Evolutionary conservation across 2,888 invertebrate species (phyloP).

Genomic region (Flabesymbios commensalis): DNA sequence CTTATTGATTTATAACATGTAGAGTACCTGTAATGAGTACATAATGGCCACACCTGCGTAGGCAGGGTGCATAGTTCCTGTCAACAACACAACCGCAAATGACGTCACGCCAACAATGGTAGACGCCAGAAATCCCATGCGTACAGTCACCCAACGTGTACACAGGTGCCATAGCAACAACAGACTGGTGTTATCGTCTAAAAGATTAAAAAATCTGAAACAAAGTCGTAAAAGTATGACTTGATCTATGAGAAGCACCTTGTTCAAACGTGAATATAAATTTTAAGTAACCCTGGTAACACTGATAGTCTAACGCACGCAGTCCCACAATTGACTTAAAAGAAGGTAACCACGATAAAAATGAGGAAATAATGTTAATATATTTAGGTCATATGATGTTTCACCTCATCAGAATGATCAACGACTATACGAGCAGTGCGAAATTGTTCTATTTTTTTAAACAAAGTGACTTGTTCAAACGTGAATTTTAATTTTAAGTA

Average conservation of each 20-base stretch:
- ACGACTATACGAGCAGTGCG: too few species aligned
- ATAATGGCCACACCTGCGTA: constrained; percentile 70
- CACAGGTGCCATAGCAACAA: not conserved
- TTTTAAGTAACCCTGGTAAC: not conserved
- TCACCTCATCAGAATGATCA: too few species aligned
- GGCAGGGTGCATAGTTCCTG: constrained; percentile 59
- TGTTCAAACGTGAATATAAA: not conserved
- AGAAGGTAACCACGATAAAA: too few species aligned
- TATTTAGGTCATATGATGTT: too few species aligned
- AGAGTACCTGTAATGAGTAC: constrained; percentile 65
- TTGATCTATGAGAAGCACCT: too few species aligned
- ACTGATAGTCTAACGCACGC: not conserved
- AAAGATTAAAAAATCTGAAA: not conserved
- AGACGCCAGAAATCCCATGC: not conserved
- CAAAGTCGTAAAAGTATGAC: too few species aligned
- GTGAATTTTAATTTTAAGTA: not conserved
- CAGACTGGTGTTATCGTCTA: not conserved
- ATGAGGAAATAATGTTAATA: too few species aligned
- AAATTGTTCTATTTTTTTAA: too few species aligned
- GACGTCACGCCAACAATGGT: not conserved
- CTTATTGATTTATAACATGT: not conserved
- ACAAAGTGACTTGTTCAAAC: too few species aligned
- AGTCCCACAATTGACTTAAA: not conserved
- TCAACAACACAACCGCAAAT: not conserved
- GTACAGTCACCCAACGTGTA: not conserved